Evolutionary conservation across 2,888 invertebrate genomes (phyloP).

Genomic region (Melikaiella ostensackeni): DNA sequence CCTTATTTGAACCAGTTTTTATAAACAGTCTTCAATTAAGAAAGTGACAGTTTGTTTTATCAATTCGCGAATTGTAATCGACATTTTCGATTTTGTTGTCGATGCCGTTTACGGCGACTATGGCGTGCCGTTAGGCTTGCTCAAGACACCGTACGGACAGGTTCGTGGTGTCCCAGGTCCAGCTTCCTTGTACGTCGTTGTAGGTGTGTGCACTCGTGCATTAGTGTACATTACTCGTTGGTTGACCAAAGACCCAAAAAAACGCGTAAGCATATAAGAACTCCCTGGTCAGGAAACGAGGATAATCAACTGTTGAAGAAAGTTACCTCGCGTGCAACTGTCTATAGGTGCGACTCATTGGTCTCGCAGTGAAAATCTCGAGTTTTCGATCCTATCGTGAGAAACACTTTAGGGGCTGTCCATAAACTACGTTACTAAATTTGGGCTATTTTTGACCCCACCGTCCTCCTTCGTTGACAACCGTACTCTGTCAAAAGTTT

Average conservation of each 20-base stretch:
- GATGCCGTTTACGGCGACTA: neutral
- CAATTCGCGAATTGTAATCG: conserved; percentile 16
- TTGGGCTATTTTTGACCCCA: too few relatives aligned
- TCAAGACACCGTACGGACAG: neutral
- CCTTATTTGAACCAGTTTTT: neutral
- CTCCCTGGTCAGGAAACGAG: conserved; percentile 10
- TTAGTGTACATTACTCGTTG: conserved; percentile 3
- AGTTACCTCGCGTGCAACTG: conserved; percentile 25
- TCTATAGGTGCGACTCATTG: conserved; percentile 19
- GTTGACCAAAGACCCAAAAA: conserved; percentile 27
- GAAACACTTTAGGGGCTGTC: neutral
- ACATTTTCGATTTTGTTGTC: conserved; percentile 21
- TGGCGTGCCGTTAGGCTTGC: conserved; percentile 14
- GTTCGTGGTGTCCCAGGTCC: conserved; percentile 2
- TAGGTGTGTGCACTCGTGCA: conserved; percentile 25
- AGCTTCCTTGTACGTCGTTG: conserved; percentile 17
- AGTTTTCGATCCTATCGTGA: conserved; percentile 10
- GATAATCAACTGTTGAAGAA: conserved; percentile 36
- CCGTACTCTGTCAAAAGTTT: too few relatives aligned
- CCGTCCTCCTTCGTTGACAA: too few relatives aligned
- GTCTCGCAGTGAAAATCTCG: conserved; percentile 8
- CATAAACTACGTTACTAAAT: too few relatives aligned
- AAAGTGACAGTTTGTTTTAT: neutral
- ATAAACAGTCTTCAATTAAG: neutral
- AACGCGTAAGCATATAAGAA: conserved; percentile 28